Base-by-base conservation (phyloP, 2,113 vertebrate genomes). In the Syngnathus typhle region DNA sequence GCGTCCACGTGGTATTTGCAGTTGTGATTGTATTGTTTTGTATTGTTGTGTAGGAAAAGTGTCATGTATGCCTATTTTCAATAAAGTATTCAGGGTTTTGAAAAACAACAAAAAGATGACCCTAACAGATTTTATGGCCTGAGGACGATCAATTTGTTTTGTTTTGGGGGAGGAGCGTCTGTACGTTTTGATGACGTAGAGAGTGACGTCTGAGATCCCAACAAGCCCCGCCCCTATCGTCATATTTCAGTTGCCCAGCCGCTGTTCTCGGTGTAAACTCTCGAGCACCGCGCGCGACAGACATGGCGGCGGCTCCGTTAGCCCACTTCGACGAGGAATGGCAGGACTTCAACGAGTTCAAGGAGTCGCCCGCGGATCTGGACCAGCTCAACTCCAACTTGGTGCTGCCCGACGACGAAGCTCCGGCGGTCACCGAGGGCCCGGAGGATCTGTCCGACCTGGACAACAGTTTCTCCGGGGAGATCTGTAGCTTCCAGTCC, bases 301-400 rank as follows among this genome's bases (percentile, higher is more conserved):
- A 84, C 73, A 96, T 52, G 49, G 64, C 32, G 94, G 95, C 94
- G 90, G 94, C 94, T 51, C 94, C 94, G 81, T 80, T 93, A 60
- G 91, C 93, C 60, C 92, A 92, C 80, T 91, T 93, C n/a, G 94
- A 96, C 18, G 95, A 95, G 75, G 96, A 98, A 84, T 98, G 96
- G 96, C 94, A 98, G 75, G 96, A 98, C 85, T 98, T 98, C 76
- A 95, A 96, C 78, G 96, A 96, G 70, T 98, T 98, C 80, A 93
- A 93, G 32, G 87, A 77, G 1, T 69, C 84, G 1, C 81, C 78
- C 60, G 87, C 81, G 59, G 83, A 78, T 36, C 76, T 87, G 71
- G 93, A 94, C 70, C 81, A 85, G 64, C 82, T 93, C 5, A 92
- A 92, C 83, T 86, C 83, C 4, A 90, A 91, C 44, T 83, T 80